Conservation (phyloP, 2,113 vertebrate species). For the Bagarius yarrelli region DNA sequence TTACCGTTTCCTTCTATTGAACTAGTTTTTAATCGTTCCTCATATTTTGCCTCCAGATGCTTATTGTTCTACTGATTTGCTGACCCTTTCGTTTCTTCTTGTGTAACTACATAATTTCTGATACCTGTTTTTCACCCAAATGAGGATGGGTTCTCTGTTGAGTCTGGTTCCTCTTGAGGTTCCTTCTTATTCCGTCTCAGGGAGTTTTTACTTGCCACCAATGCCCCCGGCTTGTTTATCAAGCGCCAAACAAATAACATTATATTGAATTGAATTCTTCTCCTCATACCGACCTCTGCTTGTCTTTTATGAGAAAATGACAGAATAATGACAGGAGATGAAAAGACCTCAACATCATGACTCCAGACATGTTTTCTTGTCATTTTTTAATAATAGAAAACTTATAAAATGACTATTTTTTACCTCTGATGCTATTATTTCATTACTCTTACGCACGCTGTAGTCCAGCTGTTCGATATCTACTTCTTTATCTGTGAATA, state of each 20-base stretch:
- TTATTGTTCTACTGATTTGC: background rate
- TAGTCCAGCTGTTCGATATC: background rate
- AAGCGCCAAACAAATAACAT: no score
- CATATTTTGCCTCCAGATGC: constrained; percentile 15
- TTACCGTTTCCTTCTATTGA: no score
- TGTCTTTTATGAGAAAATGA: background rate
- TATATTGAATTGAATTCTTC: no score
- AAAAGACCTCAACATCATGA: background rate
- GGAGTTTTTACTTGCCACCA: no score
- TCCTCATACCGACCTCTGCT: background rate
- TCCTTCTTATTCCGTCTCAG: no score
- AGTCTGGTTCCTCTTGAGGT: no score
- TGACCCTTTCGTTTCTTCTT: constrained; percentile 18
- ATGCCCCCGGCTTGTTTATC: no score
- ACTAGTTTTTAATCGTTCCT: no score
- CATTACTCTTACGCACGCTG: background rate
- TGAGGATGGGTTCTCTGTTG: no score
- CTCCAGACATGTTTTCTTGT: background rate
- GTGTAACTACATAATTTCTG: no score
- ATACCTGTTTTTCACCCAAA: no score
- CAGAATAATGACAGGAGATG: constrained; percentile 1
- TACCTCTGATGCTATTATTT: background rate
- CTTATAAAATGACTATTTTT: background rate
- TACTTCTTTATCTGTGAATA: background rate
- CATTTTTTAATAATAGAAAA: background rate